These are phyloP conservation scores for Aphaenogaster ashmeadi DNA, from an alignment of 1,140 invertebrate genomes.

Conservation along the genomic window DNA sequence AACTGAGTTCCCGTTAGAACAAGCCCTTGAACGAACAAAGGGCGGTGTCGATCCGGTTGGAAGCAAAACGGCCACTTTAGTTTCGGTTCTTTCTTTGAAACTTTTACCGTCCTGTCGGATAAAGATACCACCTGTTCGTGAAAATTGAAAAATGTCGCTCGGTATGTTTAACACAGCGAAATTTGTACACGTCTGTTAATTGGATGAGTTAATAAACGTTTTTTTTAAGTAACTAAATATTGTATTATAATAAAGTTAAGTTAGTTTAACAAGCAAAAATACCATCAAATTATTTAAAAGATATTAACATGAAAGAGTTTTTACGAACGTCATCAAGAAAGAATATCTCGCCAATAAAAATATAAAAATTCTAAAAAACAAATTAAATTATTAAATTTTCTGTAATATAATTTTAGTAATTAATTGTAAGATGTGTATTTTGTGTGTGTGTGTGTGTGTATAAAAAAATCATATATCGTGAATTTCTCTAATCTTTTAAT, in stretches of 20 bases:
- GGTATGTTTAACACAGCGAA: background rate
- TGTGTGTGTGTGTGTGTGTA: too few relatives aligned
- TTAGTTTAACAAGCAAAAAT: background rate
- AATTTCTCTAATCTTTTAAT: background rate
- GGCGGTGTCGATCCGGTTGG: constrained; percentile 52
- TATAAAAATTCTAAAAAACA: background rate
- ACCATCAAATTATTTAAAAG: background rate
- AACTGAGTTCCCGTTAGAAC: constrained; percentile 30
- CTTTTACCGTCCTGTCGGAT: background rate
- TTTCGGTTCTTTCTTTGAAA: background rate
- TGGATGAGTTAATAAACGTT: background rate
- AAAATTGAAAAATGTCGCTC: constrained; percentile 52
- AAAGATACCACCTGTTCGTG: constrained; percentile 69
- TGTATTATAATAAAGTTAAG: background rate
- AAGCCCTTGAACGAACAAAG: constrained; percentile 60
- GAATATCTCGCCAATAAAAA: background rate
- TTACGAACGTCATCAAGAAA: background rate
- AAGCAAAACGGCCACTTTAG: constrained; percentile 67
- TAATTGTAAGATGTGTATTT: background rate
- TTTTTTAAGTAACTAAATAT: background rate
- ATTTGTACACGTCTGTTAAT: background rate
- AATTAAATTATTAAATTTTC: constrained; percentile 5
- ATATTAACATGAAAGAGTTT: background rate
- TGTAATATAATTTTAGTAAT: background rate
- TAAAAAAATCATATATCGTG: background rate